phyloP scores from a whole-genome alignment of 2,888 invertebrate genomes.

The Dicyrtoma fusca region DNA sequence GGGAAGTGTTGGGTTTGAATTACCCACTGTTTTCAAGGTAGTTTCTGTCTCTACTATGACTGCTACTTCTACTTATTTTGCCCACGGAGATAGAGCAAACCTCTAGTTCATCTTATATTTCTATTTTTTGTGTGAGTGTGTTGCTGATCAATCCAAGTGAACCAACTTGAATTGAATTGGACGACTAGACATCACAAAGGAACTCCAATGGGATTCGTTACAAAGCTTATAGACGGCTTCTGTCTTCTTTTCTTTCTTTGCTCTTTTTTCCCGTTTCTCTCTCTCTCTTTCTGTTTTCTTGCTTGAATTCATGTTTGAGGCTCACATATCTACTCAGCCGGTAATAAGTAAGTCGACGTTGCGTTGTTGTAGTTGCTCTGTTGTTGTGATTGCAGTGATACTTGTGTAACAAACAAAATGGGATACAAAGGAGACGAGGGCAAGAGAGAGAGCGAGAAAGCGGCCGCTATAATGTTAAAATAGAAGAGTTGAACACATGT shows the following conservation, averaged over 20 bases:
- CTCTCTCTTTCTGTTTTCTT: not conserved
- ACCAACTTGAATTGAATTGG: constrained; percentile 16
- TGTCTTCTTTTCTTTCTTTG: not conserved
- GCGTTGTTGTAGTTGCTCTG: not conserved
- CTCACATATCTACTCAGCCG: not conserved
- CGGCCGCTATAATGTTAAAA: not conserved
- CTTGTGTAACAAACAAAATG: not conserved
- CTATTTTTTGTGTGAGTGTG: not conserved
- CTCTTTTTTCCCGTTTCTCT: constrained; percentile 4
- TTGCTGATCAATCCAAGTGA: constrained; percentile 17
- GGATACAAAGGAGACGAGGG: not conserved
- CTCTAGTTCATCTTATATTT: not conserved
- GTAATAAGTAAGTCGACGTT: not conserved
- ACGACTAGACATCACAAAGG: constrained; percentile 17
- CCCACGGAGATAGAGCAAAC: not conserved
- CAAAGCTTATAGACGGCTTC: not conserved
- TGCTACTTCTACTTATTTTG: too few relatives aligned
- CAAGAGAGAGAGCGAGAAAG: not conserved
- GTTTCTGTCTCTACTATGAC: too few relatives aligned
- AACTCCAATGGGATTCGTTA: constrained; percentile 27
- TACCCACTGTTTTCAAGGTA: too few relatives aligned
- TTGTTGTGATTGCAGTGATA: too few relatives aligned
- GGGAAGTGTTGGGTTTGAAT: too few relatives aligned
- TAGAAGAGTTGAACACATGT: too few relatives aligned
- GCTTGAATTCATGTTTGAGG: not conserved